phyloP scores from a whole-genome alignment of 2,888 invertebrate genomes.

The Agapetus fuscipes region DNA sequence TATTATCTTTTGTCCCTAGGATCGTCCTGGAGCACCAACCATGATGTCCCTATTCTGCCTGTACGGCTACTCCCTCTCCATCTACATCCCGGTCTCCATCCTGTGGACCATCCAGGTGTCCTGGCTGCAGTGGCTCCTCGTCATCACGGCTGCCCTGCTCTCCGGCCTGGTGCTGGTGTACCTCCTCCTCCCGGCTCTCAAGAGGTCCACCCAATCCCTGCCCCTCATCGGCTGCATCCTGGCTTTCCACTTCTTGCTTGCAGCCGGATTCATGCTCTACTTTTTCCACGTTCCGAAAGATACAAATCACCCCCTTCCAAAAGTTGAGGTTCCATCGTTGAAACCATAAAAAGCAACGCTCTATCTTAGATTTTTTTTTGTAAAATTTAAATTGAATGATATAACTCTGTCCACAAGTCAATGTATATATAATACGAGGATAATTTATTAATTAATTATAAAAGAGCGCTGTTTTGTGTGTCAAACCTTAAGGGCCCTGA shows the following conservation, averaged over 20 bases:
- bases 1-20: constrained; percentile 24
- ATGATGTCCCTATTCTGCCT: constrained; percentile 84
- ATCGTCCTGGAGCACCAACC: constrained; percentile 49
- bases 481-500: too few species aligned
- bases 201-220: constrained; percentile 54
- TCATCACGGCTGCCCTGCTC: constrained; percentile 67
- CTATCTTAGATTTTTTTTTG: constrained; percentile 10
- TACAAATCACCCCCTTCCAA: too few species aligned
- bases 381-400: constrained; percentile 12
- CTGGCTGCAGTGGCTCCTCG: constrained; percentile 82
- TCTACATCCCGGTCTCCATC: constrained; percentile 89
- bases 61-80: constrained; percentile 90
- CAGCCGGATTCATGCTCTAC: constrained; percentile 77
- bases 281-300: constrained; percentile 63
- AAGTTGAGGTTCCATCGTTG: background rate
- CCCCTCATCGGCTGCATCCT: constrained; percentile 57
- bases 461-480: too few species aligned
- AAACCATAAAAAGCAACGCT: constrained; percentile 2
- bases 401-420: too few species aligned
- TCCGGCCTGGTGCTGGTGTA: constrained; percentile 81
- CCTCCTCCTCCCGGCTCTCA: constrained; percentile 68
- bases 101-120: constrained; percentile 81
- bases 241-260: constrained; percentile 69
- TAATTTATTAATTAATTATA: too few species aligned
- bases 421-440: too few species aligned